Percentiles rank a stretch among this genome's conserved stretches.
These are phyloP conservation scores for Scaeva pyrastri DNA, from an alignment of 2,888 invertebrate species.

Conservation along the genomic window DNA sequence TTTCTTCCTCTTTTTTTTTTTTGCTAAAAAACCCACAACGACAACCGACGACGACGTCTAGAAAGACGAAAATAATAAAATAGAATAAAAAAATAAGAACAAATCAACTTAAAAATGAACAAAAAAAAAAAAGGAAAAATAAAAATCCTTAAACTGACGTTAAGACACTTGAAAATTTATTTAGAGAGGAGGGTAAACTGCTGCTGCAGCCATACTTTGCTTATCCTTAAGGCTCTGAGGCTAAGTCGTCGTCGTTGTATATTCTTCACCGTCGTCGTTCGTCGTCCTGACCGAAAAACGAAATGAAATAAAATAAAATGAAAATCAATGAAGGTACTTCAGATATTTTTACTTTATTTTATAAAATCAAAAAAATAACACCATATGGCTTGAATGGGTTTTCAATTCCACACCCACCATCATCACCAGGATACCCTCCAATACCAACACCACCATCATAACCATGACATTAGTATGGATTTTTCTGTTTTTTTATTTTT, in stretches of 20 bases:
- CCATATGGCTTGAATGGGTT: constrained; percentile 75
- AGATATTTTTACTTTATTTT: constrained; percentile 52
- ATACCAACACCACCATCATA: background rate
- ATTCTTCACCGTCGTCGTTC: too few relatives aligned
- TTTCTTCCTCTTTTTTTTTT: background rate
- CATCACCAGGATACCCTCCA: background rate
- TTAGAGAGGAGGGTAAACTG: constrained; percentile 26
- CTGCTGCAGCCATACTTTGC: constrained; percentile 19
- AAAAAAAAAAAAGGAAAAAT: constrained; percentile 18
- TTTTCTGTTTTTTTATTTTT: constrained; percentile 1
- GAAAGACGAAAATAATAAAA: constrained; percentile 2
- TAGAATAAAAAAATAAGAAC: constrained; percentile 17
- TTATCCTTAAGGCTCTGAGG: too few relatives aligned
- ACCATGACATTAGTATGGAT: constrained; percentile 11
- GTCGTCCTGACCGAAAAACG: constrained; percentile 37
- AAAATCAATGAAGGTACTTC: constrained; percentile 53
- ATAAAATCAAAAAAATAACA: constrained; percentile 63
- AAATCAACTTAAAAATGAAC: constrained; percentile 13
- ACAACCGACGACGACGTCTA: constrained; percentile 13
- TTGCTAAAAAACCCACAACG: constrained; percentile 17
- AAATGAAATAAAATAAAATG: background rate
- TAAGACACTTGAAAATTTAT: constrained; percentile 72
- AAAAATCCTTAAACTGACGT: constrained; percentile 57
- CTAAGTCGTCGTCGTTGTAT: background rate
- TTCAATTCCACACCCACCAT: constrained; percentile 49